phyloP scores from a whole-genome alignment of 2,888 invertebrate genomes.

The Diploptera punctata region DNA sequence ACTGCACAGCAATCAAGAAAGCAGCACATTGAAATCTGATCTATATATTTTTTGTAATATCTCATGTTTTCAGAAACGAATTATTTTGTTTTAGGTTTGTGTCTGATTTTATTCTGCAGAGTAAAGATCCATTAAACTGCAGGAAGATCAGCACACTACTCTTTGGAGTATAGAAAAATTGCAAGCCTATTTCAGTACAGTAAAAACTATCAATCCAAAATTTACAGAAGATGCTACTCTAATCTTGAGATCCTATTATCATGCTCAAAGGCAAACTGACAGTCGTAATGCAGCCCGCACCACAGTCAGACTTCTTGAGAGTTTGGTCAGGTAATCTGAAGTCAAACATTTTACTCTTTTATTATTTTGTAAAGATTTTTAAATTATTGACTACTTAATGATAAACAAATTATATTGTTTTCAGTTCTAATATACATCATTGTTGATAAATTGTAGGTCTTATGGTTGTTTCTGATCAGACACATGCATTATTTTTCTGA shows the following conservation, averaged over 20 bases:
- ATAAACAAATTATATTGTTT: too few relatives aligned
- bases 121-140: constrained; percentile 50
- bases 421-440: too few relatives aligned
- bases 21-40: too few relatives aligned
- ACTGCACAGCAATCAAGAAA: too few relatives aligned
- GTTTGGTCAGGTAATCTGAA: constrained; percentile 74
- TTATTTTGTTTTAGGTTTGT: constrained; percentile 52
- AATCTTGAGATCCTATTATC: constrained; percentile 76
- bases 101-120: constrained; percentile 58
- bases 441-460: too few relatives aligned
- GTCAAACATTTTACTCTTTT: too few relatives aligned
- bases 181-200: constrained; percentile 77
- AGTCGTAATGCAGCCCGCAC: constrained; percentile 81
- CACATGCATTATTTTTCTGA: too few relatives aligned
- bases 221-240: constrained; percentile 73
- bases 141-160: constrained; percentile 56
- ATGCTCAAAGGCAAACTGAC: constrained; percentile 71
- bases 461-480: too few relatives aligned
- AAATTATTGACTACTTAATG: too few relatives aligned
- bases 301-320: constrained; percentile 85
- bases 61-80: too few relatives aligned
- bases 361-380: too few relatives aligned
- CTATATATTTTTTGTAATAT: too few relatives aligned
- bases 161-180: constrained; percentile 65
- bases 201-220: constrained; percentile 71